Evolutionary conservation across 1,140 invertebrate genomes (phyloP), one percentile per base, ranked within the genome.

Genomic region (Sipha flava): DNA sequence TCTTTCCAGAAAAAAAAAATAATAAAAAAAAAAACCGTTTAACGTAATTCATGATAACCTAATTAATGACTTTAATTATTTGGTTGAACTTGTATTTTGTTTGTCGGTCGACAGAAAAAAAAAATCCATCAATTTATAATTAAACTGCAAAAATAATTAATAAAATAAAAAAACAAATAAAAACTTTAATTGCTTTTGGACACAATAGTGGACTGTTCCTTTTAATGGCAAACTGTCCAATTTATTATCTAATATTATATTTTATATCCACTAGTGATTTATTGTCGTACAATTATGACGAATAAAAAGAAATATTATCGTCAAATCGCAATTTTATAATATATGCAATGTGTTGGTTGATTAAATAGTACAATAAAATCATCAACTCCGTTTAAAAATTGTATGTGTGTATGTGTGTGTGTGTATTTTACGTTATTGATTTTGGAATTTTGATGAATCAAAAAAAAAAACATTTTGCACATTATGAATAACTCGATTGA

Each of bases 21-120:
- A 73, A 73, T 43, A 68, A 21, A 68, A 43, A 52, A 52, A 52
- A 49, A 77, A 40, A 43, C 59, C 31, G 37, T 57, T 77, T 40
- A 26, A n/a, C 34, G 43, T 77, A 77, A 77, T 77, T 77, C 73
- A 77, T 31, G 73, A 75, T 75, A 57, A 77, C 73, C 52, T 57
- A 57, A 77, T 54, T 77, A 77, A 77, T 54, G 34, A 29, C 52
- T 77, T 54, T 77, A 77, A 77, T 77, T 77, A 77, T 77, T 77
- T 59, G 47, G 49, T 40, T 16, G 31, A 40, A 77, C 49, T 77
- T 52, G 9, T 14, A 37, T 52, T 75, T 77, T 59, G 49, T 77
- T 59, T 29, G 31, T 77, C 23, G 73, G 49, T 59, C 43, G 73
- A 54, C 52, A 77, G 34, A 37, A 59, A 59, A 52, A 37, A 54